phyloP scores from a whole-genome alignment of 2,888 invertebrate species.

The Lycaena phlaeas region DNA sequence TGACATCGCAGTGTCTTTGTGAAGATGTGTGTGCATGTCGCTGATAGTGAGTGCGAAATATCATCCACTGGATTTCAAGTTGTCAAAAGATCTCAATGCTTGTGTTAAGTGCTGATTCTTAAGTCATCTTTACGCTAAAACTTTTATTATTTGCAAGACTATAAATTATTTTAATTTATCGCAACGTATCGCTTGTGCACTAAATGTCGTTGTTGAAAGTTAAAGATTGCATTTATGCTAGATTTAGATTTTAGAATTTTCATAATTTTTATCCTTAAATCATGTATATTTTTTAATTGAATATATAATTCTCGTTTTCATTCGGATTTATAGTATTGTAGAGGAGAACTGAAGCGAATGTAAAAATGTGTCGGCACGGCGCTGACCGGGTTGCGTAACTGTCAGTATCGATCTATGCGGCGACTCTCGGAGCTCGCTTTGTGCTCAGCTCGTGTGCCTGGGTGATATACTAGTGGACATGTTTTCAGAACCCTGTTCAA shows the following conservation, averaged over 20 bases:
- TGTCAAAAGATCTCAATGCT: constrained; percentile 25
- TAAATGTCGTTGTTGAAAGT: not conserved
- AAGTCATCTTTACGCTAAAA: constrained; percentile 23
- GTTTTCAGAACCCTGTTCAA: not conserved
- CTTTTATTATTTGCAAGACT: not conserved
- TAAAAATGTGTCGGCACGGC: constrained; percentile 36
- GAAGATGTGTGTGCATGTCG: constrained; percentile 59
- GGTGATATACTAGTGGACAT: no score
- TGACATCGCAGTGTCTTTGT: constrained; percentile 46
- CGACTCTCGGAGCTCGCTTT: constrained; percentile 43
- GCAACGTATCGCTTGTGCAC: constrained; percentile 1
- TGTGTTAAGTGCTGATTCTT: constrained; percentile 40
- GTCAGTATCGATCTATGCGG: constrained; percentile 61
- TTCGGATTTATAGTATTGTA: not conserved
- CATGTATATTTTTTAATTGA: constrained; percentile 11
- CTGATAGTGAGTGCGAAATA: constrained; percentile 48
- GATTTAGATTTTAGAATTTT: constrained; percentile 11
- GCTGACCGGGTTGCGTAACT: constrained; percentile 67
- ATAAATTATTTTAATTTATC: constrained; percentile 8
- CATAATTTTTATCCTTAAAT: constrained; percentile 4
- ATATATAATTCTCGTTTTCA: not conserved
- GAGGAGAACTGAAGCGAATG: constrained; percentile 10
- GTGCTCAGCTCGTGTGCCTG: constrained; percentile 36
- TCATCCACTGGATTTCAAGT: constrained; percentile 26
- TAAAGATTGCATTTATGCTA: constrained; percentile 10